A percentile compares a stretch with the other conserved stretches of the same genome.
Conservation (phyloP, 2,113 vertebrate genomes). For the Alces alces region DNA sequence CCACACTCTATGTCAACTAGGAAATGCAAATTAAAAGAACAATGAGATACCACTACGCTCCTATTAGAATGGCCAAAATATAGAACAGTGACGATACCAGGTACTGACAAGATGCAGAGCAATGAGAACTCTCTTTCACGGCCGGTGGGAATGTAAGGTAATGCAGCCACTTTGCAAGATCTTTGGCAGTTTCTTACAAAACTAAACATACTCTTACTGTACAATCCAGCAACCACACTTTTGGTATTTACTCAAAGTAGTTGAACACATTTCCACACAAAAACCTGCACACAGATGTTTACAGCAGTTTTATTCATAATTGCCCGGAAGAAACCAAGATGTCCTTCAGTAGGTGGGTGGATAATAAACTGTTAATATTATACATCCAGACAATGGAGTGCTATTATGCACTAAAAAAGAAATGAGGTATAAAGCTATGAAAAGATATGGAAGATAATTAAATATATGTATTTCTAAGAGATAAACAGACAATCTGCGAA, state of each 20-base stretch:
- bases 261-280: background rate
- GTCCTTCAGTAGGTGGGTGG: background rate
- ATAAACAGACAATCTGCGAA: background rate
- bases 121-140: rapidly evolving
- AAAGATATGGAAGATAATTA: background rate
- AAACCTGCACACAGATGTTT: background rate
- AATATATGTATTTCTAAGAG: background rate
- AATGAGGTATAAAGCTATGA: background rate
- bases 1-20: too few species aligned
- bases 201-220: background rate
- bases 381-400: background rate
- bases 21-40: background rate
- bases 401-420: background rate
- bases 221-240: background rate
- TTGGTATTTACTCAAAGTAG: background rate
- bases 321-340: background rate
- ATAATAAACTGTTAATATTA: background rate
- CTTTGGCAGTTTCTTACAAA: background rate
- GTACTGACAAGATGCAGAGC: background rate
- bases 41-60: background rate
- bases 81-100: background rate
- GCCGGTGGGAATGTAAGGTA: background rate
- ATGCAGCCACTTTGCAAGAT: background rate
- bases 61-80: background rate
- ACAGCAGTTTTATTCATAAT: background rate